These are phyloP conservation scores for Umimayanthus chanpuru DNA, from an alignment of 92 coral and sea anemone species.

Conservation along the genomic window DNA sequence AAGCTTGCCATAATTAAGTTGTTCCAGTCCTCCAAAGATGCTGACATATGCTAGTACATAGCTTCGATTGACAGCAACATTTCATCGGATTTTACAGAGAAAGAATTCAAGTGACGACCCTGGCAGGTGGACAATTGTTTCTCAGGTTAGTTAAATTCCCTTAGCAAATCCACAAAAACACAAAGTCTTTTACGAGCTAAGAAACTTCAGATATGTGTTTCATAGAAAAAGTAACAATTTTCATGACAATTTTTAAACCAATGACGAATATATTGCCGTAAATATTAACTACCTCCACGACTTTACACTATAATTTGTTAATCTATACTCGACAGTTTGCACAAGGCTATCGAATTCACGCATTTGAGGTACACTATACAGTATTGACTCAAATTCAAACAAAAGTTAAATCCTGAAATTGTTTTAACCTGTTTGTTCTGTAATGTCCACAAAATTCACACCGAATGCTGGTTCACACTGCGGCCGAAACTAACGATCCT, in stretches of 20 bases:
- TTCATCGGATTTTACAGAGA: background rate
- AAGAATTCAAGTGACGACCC: background rate
- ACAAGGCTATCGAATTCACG: background rate
- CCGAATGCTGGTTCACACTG: background rate
- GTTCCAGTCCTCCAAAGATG: background rate
- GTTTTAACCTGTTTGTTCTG: background rate
- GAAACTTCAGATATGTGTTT: background rate
- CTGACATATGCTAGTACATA: too few relatives aligned
- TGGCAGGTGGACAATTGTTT: background rate
- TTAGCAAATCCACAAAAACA: background rate
- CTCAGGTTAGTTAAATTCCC: conserved; percentile 11
- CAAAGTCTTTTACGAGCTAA: background rate
- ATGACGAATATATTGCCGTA: background rate
- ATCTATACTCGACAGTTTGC: background rate
- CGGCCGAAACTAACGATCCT: background rate
- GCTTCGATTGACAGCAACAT: background rate
- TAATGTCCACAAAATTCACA: background rate
- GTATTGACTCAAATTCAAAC: background rate
- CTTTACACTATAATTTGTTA: background rate
- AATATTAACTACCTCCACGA: background rate
- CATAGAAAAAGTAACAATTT: background rate
- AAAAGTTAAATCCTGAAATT: background rate
- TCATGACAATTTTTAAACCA: background rate
- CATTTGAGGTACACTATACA: background rate
- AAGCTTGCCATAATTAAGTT: conserved; percentile 4